phyloP scores from a whole-genome alignment of 2,888 invertebrate genomes.

The Polydrusus cervinus region DNA sequence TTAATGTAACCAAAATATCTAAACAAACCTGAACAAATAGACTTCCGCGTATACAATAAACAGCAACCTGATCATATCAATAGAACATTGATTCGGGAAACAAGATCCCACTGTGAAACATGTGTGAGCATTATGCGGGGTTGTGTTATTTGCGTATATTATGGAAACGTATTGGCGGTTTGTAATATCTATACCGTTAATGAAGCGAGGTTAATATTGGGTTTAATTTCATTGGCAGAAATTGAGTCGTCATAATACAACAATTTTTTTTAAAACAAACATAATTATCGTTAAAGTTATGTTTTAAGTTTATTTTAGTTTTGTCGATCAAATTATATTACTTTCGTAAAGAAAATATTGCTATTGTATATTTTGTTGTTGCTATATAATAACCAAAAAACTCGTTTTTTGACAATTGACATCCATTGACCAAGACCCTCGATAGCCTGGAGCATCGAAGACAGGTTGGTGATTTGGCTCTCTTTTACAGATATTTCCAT shows the following conservation, averaged over 20 bases:
- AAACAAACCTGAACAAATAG: neutral
- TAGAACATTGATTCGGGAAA: conserved; percentile 3
- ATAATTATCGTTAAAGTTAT: too few relatives aligned
- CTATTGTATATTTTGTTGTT: too few relatives aligned
- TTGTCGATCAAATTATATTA: too few relatives aligned
- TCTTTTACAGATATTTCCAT: too few relatives aligned
- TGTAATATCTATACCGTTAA: neutral
- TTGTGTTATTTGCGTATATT: conserved; percentile 14
- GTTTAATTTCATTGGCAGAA: neutral
- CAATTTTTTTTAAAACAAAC: too few relatives aligned
- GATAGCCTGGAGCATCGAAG: too few relatives aligned
- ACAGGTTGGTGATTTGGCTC: too few relatives aligned
- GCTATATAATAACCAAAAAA: too few relatives aligned
- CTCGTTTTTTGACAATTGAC: too few relatives aligned
- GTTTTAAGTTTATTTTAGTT: too few relatives aligned
- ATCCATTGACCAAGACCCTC: too few relatives aligned
- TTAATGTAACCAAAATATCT: neutral
- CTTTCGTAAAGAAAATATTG: too few relatives aligned
- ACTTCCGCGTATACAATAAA: neutral
- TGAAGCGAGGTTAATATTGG: neutral
- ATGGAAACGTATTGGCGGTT: conserved; percentile 3
- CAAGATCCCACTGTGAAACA: conserved; percentile 19
- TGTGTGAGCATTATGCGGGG: conserved; percentile 11
- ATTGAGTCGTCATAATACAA: neutral
- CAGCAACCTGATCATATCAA: conserved; percentile 2